Evolutionary conservation across 1,140 invertebrate species (phyloP), one percentile per base, ranked within the genome.

Genomic region (Drosophila murphyi): DNA sequence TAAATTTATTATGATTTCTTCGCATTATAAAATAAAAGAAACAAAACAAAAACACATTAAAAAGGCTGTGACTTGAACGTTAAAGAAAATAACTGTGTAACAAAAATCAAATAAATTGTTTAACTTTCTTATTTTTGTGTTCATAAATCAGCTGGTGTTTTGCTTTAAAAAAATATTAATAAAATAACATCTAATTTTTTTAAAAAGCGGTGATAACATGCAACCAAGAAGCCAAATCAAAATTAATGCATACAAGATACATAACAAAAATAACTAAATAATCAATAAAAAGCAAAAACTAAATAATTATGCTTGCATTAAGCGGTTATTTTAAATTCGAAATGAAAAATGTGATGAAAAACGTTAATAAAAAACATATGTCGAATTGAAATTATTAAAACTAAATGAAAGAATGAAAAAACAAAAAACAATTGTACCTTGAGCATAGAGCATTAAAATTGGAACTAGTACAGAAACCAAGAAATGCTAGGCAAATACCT

Each of bases 161-260:
- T 71, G 28, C 59, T 78, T 65, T 54, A 48, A 45, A 50, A 34
- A 4, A 34, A 39, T 41, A 63, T 20, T 28, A 7, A 48, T 47
- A 54, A 37, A 20, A 55, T 50, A 34, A 47, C 54, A 28, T 56
- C 62, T 59, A 80, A 10, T 52, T 85, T 90, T 75, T 90, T 75
- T 63, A 55, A 65, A 79, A 76, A 75, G 78, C 81, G 81, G 80
- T 90, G 86, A 90, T 85, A 89, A 73, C 69, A 60, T 78, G 78
- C 56, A 81, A 90, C 69, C 68, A 89, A 74, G 61, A 89, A 90
- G 82, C 87, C 82, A 90, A 90, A 90, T 90, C 87, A 90, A 90
- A 90, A 90, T 80, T 86, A 88, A 80, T 60, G 69, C 68, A 65
- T 74, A 72, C 70, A 75, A 70, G 48, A 61, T 65, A 74, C 52